These are phyloP conservation scores for Lepidochitona cinerea DNA, from an alignment of 2,888 invertebrate genomes.

Conservation along the genomic window DNA sequence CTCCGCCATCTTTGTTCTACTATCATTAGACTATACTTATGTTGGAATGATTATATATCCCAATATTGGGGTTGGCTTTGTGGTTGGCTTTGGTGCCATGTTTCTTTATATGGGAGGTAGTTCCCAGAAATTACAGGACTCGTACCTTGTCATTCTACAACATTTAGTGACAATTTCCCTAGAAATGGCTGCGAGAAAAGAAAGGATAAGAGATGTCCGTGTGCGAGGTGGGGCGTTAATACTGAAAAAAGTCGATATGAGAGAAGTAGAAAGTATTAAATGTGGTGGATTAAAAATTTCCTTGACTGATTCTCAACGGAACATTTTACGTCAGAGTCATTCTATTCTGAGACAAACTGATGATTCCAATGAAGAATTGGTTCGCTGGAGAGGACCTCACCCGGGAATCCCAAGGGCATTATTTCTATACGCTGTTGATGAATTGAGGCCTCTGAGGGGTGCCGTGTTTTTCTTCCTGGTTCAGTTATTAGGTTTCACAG, in stretches of 20 bases:
- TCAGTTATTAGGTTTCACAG: background rate
- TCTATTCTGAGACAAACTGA: background rate
- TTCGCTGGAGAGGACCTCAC: background rate
- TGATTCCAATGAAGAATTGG: background rate
- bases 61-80: background rate
- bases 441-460: background rate
- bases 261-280: background rate
- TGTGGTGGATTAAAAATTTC: background rate
- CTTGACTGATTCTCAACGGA: background rate
- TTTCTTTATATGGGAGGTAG: background rate
- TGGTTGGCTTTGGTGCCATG: background rate
- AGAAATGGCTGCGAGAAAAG: background rate
- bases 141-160: background rate
- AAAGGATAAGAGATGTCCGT: background rate
- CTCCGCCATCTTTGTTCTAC: background rate
- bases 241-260: background rate
- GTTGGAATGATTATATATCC: background rate
- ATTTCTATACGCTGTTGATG: background rate
- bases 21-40: background rate
- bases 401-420: background rate
- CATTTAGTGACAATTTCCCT: background rate
- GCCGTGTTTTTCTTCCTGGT: background rate
- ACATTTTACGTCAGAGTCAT: background rate
- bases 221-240: background rate
- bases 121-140: background rate